Evolutionary conservation across 1,140 invertebrate species (phyloP), one percentile per base, ranked within the genome.

Genomic region (Caenorhabditis latens): DNA sequence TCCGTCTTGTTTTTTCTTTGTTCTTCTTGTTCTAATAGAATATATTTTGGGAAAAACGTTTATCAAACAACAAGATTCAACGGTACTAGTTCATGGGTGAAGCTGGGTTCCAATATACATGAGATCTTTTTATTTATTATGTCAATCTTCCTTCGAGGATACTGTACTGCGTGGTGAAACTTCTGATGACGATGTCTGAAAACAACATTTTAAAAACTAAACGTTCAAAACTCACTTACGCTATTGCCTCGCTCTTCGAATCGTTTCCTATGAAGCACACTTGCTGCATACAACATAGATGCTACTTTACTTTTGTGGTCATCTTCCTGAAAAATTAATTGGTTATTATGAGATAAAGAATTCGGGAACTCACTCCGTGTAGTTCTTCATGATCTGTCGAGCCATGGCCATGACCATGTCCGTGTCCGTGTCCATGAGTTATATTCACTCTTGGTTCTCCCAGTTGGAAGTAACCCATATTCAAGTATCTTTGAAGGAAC

Each of bases 391-490:
- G 65, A 43, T 71, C 65, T 16, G 8, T 16, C 19, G 65, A 71
- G 19, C 32, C 79, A 84, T 87, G 88, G 9, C 40, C 86, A 67
- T 63, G 65, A 19, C 21, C 50, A 58, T 48, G 48, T 14, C 65
- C 83, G 32, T 87, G 86, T 24, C 61, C 82, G 57, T 86, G 86
- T 61, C 82, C 86, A 58, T 86, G 86, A 6, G 19, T 42, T 24
- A 16, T 43, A 42, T 16, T 46, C 24, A 89, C 19, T 55, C 88
- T 24, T 13, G 88, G 88, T 9, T 55, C 58, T 63, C 91, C 91
- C 2, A 92, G 53, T 87, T 92, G 91, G 90, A 92, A 92, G 43
- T 87, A 87, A 8, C 91, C 91, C 88, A 91, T 90, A 84, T 91
- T 86, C 57, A 91, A 57, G 84, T 92, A 92, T 83, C 91, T 61